A percentile compares a stretch with the other conserved stretches of the same genome.
These are phyloP conservation scores for Odontomachus brunneus DNA, from an alignment of 1,140 invertebrate species.

Conservation along the genomic window DNA sequence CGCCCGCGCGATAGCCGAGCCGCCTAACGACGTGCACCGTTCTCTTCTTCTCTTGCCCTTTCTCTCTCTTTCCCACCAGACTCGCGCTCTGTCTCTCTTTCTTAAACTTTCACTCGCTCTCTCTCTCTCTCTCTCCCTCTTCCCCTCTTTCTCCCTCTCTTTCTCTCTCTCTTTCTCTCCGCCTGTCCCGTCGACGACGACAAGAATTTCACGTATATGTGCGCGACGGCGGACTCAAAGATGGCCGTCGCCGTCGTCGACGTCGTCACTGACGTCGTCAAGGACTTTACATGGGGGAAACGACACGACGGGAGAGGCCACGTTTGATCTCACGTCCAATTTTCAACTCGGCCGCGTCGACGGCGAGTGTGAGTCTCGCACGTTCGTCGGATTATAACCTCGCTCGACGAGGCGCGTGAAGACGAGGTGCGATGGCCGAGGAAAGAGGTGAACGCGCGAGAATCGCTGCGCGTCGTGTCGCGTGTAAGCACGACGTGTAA, in stretches of 20 bases:
- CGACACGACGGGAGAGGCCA: not conserved
- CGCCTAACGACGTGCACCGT: slow-evolving; percentile 17
- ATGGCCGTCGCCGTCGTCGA: slow-evolving; percentile 33
- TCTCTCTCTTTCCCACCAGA: not conserved
- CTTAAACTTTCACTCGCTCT: not conserved
- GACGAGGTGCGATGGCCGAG: not conserved
- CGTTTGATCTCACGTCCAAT: too few relatives aligned
- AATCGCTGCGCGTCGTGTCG: not conserved
- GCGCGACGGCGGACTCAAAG: slow-evolving; percentile 19
- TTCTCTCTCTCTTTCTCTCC: slow-evolving; percentile 1
- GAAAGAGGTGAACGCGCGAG: not conserved
- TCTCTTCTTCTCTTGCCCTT: not conserved
- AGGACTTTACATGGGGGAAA: not conserved
- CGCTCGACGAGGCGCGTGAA: slow-evolving; percentile 2
- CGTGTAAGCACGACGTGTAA: not conserved
- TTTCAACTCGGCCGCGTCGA: too few relatives aligned
- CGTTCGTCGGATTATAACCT: not conserved
- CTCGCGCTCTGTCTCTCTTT: not conserved
- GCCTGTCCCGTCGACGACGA: slow-evolving; percentile 44
- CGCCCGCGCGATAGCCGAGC: slow-evolving; percentile 33
- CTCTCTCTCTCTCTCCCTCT: slow-evolving; percentile 3
- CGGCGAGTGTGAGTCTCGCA: not conserved
- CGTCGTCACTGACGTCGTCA: slow-evolving; percentile 34
- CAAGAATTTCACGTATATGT: slow-evolving; percentile 28
- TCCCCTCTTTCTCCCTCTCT: slow-evolving; percentile 13